A percentile compares a stretch with the other conserved stretches of the same genome.
Evolutionary conservation across 1,140 invertebrate species (phyloP).

Genomic region (Camponotus pennsylvanicus): DNA sequence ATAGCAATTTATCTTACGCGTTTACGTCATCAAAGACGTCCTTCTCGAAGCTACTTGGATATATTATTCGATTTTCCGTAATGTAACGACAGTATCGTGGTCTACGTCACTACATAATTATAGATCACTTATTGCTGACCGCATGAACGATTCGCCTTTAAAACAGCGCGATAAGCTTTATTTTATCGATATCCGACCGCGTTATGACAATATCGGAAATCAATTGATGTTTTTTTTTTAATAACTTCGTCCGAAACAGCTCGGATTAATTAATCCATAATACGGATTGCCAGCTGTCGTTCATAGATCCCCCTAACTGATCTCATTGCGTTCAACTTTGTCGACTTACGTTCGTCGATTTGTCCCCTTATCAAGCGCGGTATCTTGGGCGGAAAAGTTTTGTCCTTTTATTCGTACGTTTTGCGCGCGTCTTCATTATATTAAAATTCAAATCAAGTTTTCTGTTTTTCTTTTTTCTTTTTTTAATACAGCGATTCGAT

Average conservation of each 20-base stretch:
- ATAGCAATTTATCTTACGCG: background rate
- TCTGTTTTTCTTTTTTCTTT: background rate
- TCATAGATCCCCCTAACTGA: background rate
- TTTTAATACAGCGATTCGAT: background rate
- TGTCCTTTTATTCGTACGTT: background rate
- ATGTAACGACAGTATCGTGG: background rate
- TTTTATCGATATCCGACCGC: slow-evolving; percentile 14
- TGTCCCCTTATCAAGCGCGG: background rate
- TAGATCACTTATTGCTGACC: slow-evolving; percentile 29
- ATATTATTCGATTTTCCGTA: background rate
- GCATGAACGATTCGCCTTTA: background rate
- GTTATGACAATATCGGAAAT: slow-evolving; percentile 51
- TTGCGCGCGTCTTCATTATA: background rate
- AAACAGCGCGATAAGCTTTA: background rate
- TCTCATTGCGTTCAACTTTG: background rate
- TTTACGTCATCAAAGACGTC: background rate
- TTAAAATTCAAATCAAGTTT: background rate
- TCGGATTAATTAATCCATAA: slow-evolving; percentile 35
- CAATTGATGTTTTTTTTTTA: slow-evolving; percentile 67
- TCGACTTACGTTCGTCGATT: background rate
- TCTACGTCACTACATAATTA: slow-evolving; percentile 9
- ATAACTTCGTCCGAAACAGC: background rate
- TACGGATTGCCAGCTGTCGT: background rate
- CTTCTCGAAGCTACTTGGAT: background rate
- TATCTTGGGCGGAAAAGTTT: background rate